Base-by-base conservation (phyloP, 2,797 vertebrate species). In the Cossypha dichroa region DNA sequence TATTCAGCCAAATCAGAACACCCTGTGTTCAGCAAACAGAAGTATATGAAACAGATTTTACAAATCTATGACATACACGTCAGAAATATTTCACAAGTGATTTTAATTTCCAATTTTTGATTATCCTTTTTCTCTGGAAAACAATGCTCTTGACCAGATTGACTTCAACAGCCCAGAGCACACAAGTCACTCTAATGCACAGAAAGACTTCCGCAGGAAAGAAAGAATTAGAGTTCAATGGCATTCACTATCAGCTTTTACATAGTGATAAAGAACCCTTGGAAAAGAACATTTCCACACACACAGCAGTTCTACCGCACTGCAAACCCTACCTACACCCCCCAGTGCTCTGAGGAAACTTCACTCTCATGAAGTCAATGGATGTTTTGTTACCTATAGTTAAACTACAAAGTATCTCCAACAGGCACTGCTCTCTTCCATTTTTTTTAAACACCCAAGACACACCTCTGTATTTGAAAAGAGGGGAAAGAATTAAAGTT, bases 1-100 rank as follows among this genome's bases (percentile, higher is more conserved):
- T 62, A 22, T 34, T 87, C 67, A 73, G 88, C 90, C 96, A 97
- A 97, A 95, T 77, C 76, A 98, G 96, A 97, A 96, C 93, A 97
- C 64, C 38, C 70, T 60, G 73, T 34, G 60, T 88, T 92, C 91
- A 89, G 63, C 67, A 85, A 90, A 81, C 34, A 60, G 51, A 79
- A 89, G 88, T 91, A 96, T 89, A 82, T 34, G 55, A 96, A 97
- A 79, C 88, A 93, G 96, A 93, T 88, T 93, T 95, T 91, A 95
- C 70, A 94, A 95, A 97, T 92, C 92, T 77, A 94, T 95, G 84
- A 90, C 93, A 91, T 82, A 85, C 51, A 63, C 0, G 0, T 83
- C 85, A 64, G 70, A 93, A 96, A 58, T 85, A 93, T 87, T 85
- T 85, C 69, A 80, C 55, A 82, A 73, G 29, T 68, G 15, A 94